Conservation (phyloP, 2,113 vertebrate genomes). For the Zeus faber region DNA sequence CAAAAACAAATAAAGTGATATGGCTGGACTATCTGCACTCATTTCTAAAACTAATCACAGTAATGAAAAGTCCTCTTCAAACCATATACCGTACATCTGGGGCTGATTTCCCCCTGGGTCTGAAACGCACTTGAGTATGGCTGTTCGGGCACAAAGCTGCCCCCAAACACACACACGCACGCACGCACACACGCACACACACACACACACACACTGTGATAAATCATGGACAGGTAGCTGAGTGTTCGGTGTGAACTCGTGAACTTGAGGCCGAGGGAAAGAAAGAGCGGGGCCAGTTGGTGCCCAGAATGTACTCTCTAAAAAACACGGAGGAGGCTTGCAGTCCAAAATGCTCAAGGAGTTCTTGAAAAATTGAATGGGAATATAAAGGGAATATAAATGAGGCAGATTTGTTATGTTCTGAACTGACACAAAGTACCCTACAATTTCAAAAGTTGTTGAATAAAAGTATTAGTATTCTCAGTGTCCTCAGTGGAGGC, state of each 20-base stretch:
- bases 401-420: no score
- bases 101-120: conserved; percentile 48
- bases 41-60: conserved; percentile 33
- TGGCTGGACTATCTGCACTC: conserved; percentile 10
- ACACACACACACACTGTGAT: conserved; percentile 41
- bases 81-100: conserved; percentile 16
- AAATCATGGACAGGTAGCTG: conserved; percentile 44
- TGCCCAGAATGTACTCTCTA: conserved; percentile 13
- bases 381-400: no score
- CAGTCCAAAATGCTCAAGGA: no score
- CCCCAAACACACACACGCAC: conserved; percentile 8
- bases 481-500: no score
- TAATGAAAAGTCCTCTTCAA: conserved; percentile 49
- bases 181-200: conserved; percentile 8
- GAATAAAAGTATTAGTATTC: no score
- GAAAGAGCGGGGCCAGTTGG: conserved; percentile 18
- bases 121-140: conserved; percentile 35
- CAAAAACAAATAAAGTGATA: conserved; percentile 34
- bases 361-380: no score
- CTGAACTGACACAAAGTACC: no score
- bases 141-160: conserved; percentile 19
- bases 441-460: no score
- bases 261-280: conserved; percentile 35
- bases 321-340: no score
- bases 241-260: conserved; percentile 45